Evolutionary conservation across 92 coral and sea anemone genomes (phyloP).

Genomic region (Phenganax subtilis): DNA sequence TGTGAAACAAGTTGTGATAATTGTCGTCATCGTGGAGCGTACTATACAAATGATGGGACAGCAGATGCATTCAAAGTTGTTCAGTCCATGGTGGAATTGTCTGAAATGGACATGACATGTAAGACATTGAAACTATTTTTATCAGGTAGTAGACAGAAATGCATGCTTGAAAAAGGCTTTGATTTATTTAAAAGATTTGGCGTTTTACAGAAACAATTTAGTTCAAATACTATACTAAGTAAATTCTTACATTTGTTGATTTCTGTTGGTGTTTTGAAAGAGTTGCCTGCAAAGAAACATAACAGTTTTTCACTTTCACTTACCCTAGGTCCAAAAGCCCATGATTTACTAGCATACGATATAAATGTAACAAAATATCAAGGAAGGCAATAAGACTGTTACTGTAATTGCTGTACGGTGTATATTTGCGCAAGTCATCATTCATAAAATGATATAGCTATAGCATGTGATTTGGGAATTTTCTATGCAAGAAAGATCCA

Average conservation of each 20-base stretch:
- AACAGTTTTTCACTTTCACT: neutral
- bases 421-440: too few relatives aligned
- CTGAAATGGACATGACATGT: neutral
- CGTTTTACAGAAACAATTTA: neutral
- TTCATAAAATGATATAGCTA: too few relatives aligned
- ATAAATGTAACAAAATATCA: neutral
- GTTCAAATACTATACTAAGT: neutral
- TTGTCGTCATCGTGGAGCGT: neutral
- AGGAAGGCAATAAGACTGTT: too few relatives aligned
- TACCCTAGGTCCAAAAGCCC: neutral
- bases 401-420: too few relatives aligned
- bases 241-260: neutral
- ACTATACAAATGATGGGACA: neutral
- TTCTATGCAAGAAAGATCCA: too few relatives aligned
- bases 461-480: too few relatives aligned
- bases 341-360: neutral
- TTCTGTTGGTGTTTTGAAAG: neutral
- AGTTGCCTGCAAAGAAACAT: neutral
- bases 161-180: neutral
- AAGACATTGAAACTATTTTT: neutral
- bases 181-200: neutral
- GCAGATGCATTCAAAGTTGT: neutral
- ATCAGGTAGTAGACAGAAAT: neutral
- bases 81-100: neutral
- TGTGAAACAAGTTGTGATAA: slow-evolving; percentile 1